Conservation (phyloP, 23 tunicate species). For the Halocynthia aurantium region DNA sequence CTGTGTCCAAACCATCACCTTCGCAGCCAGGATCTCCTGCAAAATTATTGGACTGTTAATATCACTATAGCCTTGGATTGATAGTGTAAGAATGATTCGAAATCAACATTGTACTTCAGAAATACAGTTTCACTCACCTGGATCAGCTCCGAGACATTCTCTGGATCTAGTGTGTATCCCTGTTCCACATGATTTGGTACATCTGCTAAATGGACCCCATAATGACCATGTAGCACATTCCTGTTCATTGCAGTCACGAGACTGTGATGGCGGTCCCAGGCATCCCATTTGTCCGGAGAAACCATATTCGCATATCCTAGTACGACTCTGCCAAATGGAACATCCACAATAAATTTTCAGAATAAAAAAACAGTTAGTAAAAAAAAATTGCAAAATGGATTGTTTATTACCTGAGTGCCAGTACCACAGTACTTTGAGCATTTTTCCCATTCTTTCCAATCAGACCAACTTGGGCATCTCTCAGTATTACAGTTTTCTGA, state of each 20-base stretch:
- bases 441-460: slow-evolving; percentile 41
- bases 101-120: not conserved
- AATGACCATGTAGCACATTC: slow-evolving; percentile 39
- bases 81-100: not conserved
- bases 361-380: not conserved
- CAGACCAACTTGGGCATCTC: slow-evolving; percentile 46
- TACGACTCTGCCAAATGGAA: slow-evolving; percentile 10
- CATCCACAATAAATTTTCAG: not conserved
- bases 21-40: slow-evolving; percentile 24
- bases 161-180: slow-evolving; percentile 42
- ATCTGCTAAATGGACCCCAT: slow-evolving; percentile 35
- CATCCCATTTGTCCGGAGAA: slow-evolving; percentile 31
- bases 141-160: slow-evolving; percentile 47
- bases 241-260: slow-evolving; percentile 28
- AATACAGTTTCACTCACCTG: not conserved
- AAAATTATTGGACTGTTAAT: too few relatives aligned
- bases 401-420: slow-evolving; percentile 36
- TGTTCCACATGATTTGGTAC: slow-evolving; percentile 67
- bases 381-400: not conserved
- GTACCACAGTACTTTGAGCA: slow-evolving; percentile 59
- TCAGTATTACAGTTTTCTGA: slow-evolving; percentile 27
- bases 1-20: slow-evolving; percentile 5
- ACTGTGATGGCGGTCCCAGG: slow-evolving; percentile 19
- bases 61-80: not conserved
- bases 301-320: slow-evolving; percentile 23